phyloP scores from a whole-genome alignment of 2,888 invertebrate species.

The Candidula unifasciata region DNA sequence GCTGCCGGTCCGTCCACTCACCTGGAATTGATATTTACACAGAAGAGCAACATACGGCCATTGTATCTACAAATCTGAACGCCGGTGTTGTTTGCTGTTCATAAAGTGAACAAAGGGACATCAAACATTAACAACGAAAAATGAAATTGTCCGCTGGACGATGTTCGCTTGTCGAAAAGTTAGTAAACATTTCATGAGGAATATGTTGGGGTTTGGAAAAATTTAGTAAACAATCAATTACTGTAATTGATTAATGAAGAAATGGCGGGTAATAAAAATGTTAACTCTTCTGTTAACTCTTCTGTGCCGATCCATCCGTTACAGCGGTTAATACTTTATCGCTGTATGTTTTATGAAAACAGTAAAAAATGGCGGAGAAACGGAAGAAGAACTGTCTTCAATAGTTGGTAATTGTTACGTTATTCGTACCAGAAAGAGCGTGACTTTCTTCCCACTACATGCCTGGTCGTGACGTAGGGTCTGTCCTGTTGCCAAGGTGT shows the following conservation, averaged over 20 bases:
- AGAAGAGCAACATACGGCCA: background rate
- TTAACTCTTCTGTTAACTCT: too few species aligned
- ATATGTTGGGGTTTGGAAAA: background rate
- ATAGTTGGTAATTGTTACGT: too few species aligned
- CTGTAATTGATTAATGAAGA: background rate
- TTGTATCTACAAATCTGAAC: background rate
- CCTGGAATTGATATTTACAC: background rate
- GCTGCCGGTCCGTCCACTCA: background rate
- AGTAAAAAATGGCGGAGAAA: too few species aligned
- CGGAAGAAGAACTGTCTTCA: too few species aligned
- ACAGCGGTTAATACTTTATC: too few species aligned
- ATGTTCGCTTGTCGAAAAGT: background rate
- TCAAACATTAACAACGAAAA: background rate
- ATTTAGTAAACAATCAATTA: conserved; percentile 16
- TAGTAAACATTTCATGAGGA: background rate
- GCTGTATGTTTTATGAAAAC: too few species aligned
- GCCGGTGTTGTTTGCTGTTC: background rate
- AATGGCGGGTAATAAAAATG: background rate
- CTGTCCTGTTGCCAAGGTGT: too few species aligned
- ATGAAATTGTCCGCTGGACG: background rate
- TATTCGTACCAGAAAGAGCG: too few species aligned
- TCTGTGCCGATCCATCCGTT: too few species aligned
- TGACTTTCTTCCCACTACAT: too few species aligned
- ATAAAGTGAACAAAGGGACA: background rate
- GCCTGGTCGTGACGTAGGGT: too few species aligned